Percentiles rank a stretch among this genome's conserved stretches.
phyloP scores from a whole-genome alignment of 2,888 invertebrate species.

The Rhogogaster chlorosoma region DNA sequence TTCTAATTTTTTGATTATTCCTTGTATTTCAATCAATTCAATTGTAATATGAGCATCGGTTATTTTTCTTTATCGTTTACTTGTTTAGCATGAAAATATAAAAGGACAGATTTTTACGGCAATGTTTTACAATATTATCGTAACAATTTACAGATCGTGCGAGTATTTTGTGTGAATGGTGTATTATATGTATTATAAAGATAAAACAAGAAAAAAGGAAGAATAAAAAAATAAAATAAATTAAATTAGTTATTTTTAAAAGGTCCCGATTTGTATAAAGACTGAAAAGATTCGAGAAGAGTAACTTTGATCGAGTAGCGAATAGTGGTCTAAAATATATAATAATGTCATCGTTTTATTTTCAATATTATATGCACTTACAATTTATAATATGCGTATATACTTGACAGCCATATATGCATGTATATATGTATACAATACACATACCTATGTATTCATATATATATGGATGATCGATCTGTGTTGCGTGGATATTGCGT shows the following conservation, averaged over 20 bases:
- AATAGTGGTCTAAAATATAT: conserved; percentile 47
- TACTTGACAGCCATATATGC: conserved; percentile 3
- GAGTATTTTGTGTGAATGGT: conserved; percentile 44
- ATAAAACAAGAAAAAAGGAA: background rate
- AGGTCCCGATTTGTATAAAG: conserved; percentile 49
- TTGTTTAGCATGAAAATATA: background rate
- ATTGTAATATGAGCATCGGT: background rate
- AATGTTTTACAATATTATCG: background rate
- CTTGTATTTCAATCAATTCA: background rate
- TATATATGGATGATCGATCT: conserved; percentile 16
- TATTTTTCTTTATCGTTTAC: background rate
- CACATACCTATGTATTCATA: background rate
- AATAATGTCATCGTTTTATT: conserved; percentile 29
- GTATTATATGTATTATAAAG: conserved; percentile 48
- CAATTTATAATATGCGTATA: background rate
- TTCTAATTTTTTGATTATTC: background rate
- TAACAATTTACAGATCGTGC: conserved; percentile 3
- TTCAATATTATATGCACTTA: background rate
- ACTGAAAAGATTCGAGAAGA: conserved; percentile 46
- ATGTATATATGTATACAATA: background rate
- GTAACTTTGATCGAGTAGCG: conserved; percentile 46
- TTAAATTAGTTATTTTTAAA: conserved; percentile 46
- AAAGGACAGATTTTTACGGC: background rate
- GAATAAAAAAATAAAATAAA: conserved; percentile 17
- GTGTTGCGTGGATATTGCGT: conserved; percentile 41